Base-by-base conservation (phyloP, 2,113 vertebrate species). In the Thomomys bottae region DNA sequence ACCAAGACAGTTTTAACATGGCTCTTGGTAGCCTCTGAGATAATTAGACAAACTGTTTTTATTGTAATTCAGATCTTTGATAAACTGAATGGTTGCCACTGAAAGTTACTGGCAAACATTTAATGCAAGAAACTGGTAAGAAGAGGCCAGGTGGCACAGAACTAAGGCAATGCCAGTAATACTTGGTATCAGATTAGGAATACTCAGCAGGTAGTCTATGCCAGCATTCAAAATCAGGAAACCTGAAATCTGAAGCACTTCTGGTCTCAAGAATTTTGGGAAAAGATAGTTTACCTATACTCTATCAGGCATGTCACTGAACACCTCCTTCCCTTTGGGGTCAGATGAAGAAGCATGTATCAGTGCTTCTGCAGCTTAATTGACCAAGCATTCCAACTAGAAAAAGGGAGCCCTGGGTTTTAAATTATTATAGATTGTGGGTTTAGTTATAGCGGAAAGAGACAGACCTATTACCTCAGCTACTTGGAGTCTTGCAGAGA, bases 401-500 rank as follows among this genome's bases (percentile, higher is more conserved):
- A 78, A 86, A 85, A 36, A 9, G 40, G 57, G 26, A 72, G 64
- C 12, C 15, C 75, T 34, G 30, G 15, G 18, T 54, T 54, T 54
- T 18, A 95, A 68, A 86, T 61, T 71, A 82, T 28, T 66, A 76
- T 17, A 77, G 9, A 3, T 49, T 42, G 66, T 14, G 49, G 11
- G 49, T 87, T 84, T 68, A 45, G 36, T 8, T 66, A 5, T 87
- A 92, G 40, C 38, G 80, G 67, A 85, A 83, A 92, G 0, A 75
- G 34, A 40, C 30, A 88, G 67, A 28, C 59, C 11, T 75, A 88
- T 54, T 54, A 54, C 14, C 49, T 15, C 49, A 54, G 49, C 17
- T 54, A 17, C 15, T 54, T 4, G 15, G 49, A 4, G 18, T 54
- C 49, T 15, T 54, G 49, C 49, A 54, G 49, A 54, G 49, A 54